A percentile compares a stretch with the other conserved stretches of the same genome.
These are phyloP conservation scores for Pseudochaenichthys georgianus DNA, from an alignment of 2,797 vertebrate genomes.

Conservation along the genomic window DNA sequence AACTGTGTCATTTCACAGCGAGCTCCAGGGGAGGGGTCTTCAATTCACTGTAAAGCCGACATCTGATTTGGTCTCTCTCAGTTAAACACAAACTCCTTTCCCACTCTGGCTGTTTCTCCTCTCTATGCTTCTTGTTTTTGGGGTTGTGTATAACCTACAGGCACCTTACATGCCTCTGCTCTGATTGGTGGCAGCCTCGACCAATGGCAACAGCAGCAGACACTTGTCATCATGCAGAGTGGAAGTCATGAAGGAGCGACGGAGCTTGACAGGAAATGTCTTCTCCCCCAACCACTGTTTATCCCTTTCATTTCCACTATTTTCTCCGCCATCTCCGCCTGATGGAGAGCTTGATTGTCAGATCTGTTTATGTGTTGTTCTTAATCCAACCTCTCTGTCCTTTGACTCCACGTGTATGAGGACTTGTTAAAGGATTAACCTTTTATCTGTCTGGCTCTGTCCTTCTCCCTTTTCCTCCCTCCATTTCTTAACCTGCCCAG, in stretches of 20 bases:
- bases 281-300: constrained; percentile 53
- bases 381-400: constrained; percentile 46
- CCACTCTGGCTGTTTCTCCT: constrained; percentile 61
- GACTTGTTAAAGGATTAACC: constrained; percentile 83
- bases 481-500: constrained; percentile 62
- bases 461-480: constrained; percentile 30
- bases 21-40: constrained; percentile 67
- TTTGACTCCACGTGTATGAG: constrained; percentile 72
- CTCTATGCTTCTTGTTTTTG: constrained; percentile 77
- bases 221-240: constrained; percentile 88
- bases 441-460: constrained; percentile 60
- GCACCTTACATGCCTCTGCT: constrained; percentile 87
- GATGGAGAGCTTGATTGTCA: constrained; percentile 32
- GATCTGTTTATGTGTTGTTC: constrained; percentile 47
- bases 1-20: constrained; percentile 66
- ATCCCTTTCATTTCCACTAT: constrained; percentile 45
- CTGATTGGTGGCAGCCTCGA: constrained; percentile 83
- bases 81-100: constrained; percentile 60
- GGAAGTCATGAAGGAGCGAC: constrained; percentile 84
- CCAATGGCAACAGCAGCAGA: constrained; percentile 83
- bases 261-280: constrained; percentile 75
- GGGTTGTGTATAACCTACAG: constrained; percentile 88
- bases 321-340: constrained; percentile 30
- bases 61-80: constrained; percentile 61
- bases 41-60: constrained; percentile 65